Conservation (phyloP, 53 echinoderm and acorn worm genomes). For the Stichopus horrens region DNA sequence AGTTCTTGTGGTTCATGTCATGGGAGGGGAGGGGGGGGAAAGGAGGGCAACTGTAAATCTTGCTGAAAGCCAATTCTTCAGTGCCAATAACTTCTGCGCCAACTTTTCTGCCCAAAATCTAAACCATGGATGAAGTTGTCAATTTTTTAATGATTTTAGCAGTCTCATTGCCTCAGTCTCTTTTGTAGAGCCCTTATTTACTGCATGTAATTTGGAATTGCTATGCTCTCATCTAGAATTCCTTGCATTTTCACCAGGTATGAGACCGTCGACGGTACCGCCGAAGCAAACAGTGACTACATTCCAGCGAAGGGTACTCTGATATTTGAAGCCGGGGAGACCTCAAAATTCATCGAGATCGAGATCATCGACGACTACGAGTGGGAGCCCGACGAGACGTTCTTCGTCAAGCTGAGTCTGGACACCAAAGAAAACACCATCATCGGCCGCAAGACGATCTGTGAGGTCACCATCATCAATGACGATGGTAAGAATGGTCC, state of each 20-base stretch:
- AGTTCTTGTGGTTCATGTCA: no score
- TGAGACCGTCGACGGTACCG: slow-evolving; percentile 94
- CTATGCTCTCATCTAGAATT: not conserved
- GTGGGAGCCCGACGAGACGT: slow-evolving; percentile 98
- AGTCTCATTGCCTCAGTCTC: no score
- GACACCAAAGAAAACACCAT: slow-evolving; percentile 58
- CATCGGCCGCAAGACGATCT: slow-evolving; percentile 78
- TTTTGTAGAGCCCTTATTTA: no score
- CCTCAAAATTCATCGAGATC: slow-evolving; percentile 86
- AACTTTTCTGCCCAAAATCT: not conserved
- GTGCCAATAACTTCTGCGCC: not conserved
- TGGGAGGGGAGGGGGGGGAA: no score
- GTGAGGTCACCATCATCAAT: slow-evolving; percentile 95
- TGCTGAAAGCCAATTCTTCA: no score
- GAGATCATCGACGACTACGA: slow-evolving; percentile 99
- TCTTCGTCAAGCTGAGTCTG: slow-evolving; percentile 89
- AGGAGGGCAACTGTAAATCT: no score
- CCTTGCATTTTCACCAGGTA: slow-evolving; percentile 48
- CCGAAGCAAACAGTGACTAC: slow-evolving; percentile 92
- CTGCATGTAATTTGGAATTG: not conserved
- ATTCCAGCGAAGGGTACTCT: slow-evolving; percentile 79
- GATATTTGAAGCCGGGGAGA: slow-evolving; percentile 91
- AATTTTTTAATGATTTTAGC: no score
- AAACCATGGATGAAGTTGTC: no score
- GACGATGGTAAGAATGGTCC: slow-evolving; percentile 77